Percentiles rank a stretch among this genome's conserved stretches.
phyloP scores from a whole-genome alignment of 1,140 invertebrate genomes.

The Drosophila fuyamai region DNA sequence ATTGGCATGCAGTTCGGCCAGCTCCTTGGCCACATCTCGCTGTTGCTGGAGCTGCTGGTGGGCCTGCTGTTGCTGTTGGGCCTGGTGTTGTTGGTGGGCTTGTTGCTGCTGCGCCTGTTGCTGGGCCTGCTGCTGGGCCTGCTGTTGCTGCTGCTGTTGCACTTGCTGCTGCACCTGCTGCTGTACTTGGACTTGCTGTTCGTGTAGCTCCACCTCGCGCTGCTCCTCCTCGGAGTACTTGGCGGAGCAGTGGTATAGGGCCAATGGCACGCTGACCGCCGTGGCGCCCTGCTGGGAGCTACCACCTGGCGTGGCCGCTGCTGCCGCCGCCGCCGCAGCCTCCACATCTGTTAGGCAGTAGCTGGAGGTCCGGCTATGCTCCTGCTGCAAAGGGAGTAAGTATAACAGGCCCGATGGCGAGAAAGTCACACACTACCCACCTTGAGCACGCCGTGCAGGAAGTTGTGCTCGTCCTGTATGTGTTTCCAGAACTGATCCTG shows the following conservation, averaged over 20 bases:
- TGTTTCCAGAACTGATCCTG: conserved; percentile 83
- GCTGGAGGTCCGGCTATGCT: conserved; percentile 66
- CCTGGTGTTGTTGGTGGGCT: conserved; percentile 41
- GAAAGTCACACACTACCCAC: conserved; percentile 14
- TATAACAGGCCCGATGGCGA: neutral
- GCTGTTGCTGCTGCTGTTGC: conserved; percentile 36
- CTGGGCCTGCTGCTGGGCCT: conserved; percentile 42
- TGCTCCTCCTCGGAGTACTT: conserved; percentile 72
- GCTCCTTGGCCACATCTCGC: conserved; percentile 58
- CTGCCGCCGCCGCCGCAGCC: conserved; percentile 38
- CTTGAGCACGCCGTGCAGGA: conserved; percentile 74
- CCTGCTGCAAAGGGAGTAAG: conserved; percentile 29
- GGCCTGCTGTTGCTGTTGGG: conserved; percentile 37
- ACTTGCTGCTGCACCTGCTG: conserved; percentile 36
- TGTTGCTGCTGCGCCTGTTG: conserved; percentile 52
- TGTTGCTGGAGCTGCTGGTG: conserved; percentile 33
- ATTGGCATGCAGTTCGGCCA: conserved; percentile 63
- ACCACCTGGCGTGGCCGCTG: conserved; percentile 28
- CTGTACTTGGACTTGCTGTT: conserved; percentile 45
- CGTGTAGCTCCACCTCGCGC: conserved; percentile 53
- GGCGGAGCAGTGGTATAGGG: conserved; percentile 64
- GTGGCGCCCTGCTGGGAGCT: conserved; percentile 34
- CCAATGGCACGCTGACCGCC: conserved; percentile 57
- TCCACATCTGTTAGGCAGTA: conserved; percentile 74
- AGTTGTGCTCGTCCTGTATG: conserved; percentile 82